Conservation (phyloP, 1,140 invertebrate species). For the Metaphire vulgaris region DNA sequence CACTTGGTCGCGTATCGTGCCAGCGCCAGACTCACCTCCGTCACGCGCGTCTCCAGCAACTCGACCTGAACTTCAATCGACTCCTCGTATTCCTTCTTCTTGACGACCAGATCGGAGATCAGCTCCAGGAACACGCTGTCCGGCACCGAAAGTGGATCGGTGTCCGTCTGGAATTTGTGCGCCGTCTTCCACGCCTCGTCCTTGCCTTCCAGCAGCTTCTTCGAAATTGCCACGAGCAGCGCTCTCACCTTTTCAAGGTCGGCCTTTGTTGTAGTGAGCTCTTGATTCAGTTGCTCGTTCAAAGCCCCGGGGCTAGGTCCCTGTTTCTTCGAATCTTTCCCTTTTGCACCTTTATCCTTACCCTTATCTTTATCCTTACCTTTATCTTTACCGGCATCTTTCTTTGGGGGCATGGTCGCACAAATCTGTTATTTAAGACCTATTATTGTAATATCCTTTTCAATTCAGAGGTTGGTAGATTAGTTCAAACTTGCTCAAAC, state of each 20-base stretch:
- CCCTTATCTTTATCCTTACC: background rate
- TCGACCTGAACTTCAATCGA: background rate
- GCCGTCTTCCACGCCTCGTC: background rate
- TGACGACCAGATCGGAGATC: background rate
- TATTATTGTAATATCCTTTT: too few species aligned
- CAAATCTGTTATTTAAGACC: too few species aligned
- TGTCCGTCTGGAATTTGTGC: background rate
- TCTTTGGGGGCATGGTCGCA: background rate
- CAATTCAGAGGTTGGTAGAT: too few species aligned
- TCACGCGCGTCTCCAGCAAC: background rate
- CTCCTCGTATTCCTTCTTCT: background rate
- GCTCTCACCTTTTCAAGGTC: background rate
- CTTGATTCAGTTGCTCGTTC: background rate
- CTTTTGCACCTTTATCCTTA: background rate
- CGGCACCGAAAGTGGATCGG: background rate
- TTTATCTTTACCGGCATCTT: background rate
- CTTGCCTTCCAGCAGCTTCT: background rate
- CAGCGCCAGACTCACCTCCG: background rate
- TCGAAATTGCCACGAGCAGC: background rate
- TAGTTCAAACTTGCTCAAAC: too few species aligned
- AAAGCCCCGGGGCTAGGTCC: background rate
- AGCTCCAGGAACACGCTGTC: background rate
- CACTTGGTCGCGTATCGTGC: background rate
- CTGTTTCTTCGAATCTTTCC: background rate
- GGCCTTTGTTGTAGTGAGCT: background rate